These are phyloP conservation scores for Stratiolaelaps scimitus DNA, from an alignment of 1,140 invertebrate species.

Conservation along the genomic window DNA sequence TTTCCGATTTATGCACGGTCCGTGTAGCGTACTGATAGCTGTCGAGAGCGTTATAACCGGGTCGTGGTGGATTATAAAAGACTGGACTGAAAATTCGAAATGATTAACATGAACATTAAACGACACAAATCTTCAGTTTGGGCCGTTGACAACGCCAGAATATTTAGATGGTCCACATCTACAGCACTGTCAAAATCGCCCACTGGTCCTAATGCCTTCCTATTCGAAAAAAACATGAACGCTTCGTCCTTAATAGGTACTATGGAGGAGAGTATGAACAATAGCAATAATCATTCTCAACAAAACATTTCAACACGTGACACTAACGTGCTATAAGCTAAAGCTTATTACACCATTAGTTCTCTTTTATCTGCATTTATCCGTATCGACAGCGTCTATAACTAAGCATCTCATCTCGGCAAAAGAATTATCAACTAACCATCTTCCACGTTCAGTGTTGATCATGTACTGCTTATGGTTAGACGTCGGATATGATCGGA, in stretches of 20 bases:
- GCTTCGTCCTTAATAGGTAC: no score
- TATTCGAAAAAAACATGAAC: no score
- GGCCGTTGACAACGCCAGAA: no score
- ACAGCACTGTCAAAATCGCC: no score
- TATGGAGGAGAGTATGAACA: no score
- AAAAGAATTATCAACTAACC: background rate
- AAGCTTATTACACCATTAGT: background rate
- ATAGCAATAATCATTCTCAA: no score
- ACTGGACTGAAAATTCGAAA: background rate
- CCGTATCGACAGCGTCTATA: background rate
- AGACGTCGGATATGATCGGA: background rate
- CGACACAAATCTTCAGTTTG: no score
- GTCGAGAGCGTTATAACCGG: background rate
- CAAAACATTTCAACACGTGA: no score
- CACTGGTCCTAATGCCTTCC: no score
- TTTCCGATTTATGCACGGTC: background rate
- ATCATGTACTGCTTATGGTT: conserved; percentile 8
- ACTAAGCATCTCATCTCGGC: background rate
- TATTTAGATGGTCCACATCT: no score
- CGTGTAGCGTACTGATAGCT: conserved; percentile 9
- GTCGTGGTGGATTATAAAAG: no score
- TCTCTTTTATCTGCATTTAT: background rate
- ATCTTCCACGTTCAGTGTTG: conserved; percentile 3
- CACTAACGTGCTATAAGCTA: background rate
- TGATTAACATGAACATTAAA: no score